Conservation (phyloP, 2,797 vertebrate genomes). For the Simalia tracyae region DNA sequence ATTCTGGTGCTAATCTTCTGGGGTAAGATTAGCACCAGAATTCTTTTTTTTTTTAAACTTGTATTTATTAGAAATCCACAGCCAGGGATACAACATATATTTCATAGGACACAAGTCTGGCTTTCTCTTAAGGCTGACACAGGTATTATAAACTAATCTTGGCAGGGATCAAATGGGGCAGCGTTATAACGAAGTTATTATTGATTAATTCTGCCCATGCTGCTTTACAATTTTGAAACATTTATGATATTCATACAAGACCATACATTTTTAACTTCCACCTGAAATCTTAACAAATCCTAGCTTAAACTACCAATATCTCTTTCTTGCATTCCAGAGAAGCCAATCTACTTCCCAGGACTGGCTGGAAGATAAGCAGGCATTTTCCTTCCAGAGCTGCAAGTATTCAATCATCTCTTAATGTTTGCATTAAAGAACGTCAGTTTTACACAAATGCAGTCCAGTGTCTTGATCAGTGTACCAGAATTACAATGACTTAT, state of each 20-base stretch:
- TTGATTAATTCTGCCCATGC: not conserved
- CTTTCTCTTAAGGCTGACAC: not conserved
- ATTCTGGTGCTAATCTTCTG: not conserved
- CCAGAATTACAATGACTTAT: not conserved
- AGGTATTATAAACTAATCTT: not conserved
- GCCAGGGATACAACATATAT: not conserved
- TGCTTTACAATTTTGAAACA: not conserved
- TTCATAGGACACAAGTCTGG: not conserved
- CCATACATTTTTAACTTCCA: not conserved
- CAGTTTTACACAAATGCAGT: constrained; percentile 50
- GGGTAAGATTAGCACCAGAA: not conserved
- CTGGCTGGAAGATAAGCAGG: not conserved
- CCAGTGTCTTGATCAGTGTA: not conserved
- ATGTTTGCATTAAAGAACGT: not conserved
- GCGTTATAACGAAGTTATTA: not conserved
- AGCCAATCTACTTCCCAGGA: not conserved
- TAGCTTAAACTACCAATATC: not conserved
- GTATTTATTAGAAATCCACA: not conserved
- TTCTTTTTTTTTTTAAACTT: not conserved
- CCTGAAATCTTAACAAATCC: not conserved
- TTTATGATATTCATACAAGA: not conserved
- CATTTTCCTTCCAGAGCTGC: not conserved
- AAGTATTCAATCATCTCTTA: not conserved
- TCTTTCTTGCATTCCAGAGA: not conserved
- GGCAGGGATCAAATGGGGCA: not conserved